Evolutionary conservation across 2,797 vertebrate species (phyloP), one percentile per base, ranked within the genome.

Genomic region (Odontamblyopus lacepedii): DNA sequence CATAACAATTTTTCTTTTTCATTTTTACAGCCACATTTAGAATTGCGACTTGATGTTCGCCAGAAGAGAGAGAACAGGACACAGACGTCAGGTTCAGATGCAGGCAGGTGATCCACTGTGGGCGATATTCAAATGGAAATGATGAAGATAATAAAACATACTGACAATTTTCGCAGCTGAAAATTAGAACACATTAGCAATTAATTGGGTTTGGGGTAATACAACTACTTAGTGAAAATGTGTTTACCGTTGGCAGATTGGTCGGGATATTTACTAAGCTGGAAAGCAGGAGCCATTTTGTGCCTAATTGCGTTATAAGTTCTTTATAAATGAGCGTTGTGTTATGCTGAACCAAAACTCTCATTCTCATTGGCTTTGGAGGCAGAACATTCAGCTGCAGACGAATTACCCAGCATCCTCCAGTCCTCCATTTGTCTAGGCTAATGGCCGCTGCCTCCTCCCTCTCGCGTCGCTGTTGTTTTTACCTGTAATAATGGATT

Each of bases 401-500:
- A 90, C 82, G 82, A 86, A 87, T 89, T 75, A 81, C 71, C 70
- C 60, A 0, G 16, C 60, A 69, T 89, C 88, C 85, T 75, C 73
- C 60, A 78, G 83, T 79, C 57, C 76, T 85, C 77, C 81, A 88
- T 92, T 89, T 86, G 85, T 91, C 90, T 63, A 89, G 83, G 80
- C 83, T 93, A 92, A 91, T 83, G 87, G 90, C 88, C 85, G 60
- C 66, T 60, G 87, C 79, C 84, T 69, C 87, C 84, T 83, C 81
- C 88, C 82, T 86, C 87, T 73, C 68, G 56, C 84, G 85, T 85
- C 6, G 86, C 83, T 87, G 88, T 90, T 91, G 86, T 91, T 90
- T 63, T 88, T 85, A 92, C 89, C 88, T 90, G 87, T 86, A 87
- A 90, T 89, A 85, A 88, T 83, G 80, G 87, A 92, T 90, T 89